Percentiles rank a stretch among this genome's conserved stretches.
These are phyloP conservation scores for Pseudochromis fuscus DNA, from an alignment of 2,797 vertebrate genomes.

Conservation along the genomic window DNA sequence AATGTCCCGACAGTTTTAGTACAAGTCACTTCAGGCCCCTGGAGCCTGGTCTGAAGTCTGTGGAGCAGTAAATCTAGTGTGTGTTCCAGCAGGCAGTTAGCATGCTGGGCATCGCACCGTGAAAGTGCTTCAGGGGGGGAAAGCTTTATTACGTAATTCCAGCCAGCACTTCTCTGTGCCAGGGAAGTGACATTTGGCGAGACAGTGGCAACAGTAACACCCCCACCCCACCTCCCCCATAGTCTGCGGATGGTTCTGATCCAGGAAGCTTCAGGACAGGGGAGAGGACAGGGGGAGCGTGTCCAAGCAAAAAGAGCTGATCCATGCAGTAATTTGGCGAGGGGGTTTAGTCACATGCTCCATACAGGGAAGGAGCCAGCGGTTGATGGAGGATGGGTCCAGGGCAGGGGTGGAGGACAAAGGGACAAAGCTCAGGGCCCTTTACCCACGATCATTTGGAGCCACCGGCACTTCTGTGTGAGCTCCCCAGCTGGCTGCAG, in stretches of 20 bases:
- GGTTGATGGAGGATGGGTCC: constrained; percentile 19
- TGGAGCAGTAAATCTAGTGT: constrained; percentile 12
- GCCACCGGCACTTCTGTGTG: constrained; percentile 6
- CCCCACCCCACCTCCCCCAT: not conserved
- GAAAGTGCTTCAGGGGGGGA: constrained; percentile 32
- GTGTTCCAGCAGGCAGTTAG: constrained; percentile 29
- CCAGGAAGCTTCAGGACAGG: constrained; percentile 15
- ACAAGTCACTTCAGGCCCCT: constrained; percentile 2
- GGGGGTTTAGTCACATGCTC: constrained; percentile 18
- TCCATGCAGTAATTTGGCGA: constrained; percentile 48
- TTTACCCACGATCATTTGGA: constrained; percentile 33
- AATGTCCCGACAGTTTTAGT: constrained; percentile 13
- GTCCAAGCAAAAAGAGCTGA: constrained; percentile 26
- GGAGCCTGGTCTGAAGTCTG: constrained; percentile 13
- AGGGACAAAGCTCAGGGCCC: constrained; percentile 5
- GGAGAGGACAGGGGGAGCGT: not conserved
- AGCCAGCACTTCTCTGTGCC: constrained; percentile 32
- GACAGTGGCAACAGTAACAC: constrained; percentile 8
- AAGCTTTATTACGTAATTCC: constrained; percentile 36
- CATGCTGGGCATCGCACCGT: constrained; percentile 36
- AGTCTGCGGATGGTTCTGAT: constrained; percentile 20
- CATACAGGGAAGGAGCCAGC: constrained; percentile 16
- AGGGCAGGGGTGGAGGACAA: constrained; percentile 20
- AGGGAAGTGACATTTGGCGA: constrained; percentile 54
- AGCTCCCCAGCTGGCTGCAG: constrained; percentile 43